These are phyloP conservation scores for Procambarus clarkii DNA, from an alignment of 1,140 invertebrate genomes.

Conservation along the genomic window DNA sequence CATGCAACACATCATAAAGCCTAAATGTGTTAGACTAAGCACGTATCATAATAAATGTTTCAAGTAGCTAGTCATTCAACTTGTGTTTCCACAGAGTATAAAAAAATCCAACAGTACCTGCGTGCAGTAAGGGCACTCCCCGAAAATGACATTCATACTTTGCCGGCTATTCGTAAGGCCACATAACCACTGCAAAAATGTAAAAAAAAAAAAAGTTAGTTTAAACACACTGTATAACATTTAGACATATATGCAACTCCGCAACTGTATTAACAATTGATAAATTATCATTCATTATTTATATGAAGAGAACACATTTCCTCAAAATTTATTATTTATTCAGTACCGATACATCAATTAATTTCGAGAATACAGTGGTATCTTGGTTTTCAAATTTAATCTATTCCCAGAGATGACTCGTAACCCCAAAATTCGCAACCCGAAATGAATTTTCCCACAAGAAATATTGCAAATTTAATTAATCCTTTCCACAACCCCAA, in stretches of 20 bases:
- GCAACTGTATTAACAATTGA: background rate
- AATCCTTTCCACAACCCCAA: too few species aligned
- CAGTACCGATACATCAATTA: too few species aligned
- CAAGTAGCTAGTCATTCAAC: background rate
- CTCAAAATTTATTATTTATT: too few species aligned
- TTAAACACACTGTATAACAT: background rate
- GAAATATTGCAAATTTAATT: too few species aligned
- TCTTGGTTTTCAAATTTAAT: too few species aligned
- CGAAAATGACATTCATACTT: slow-evolving; percentile 41
- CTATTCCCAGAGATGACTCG: too few species aligned
- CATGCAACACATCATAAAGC: too few species aligned
- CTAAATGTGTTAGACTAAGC: background rate
- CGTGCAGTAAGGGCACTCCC: slow-evolving; percentile 36
- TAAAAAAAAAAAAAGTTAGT: background rate
- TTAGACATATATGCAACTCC: background rate
- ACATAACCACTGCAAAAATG: slow-evolving; percentile 24
- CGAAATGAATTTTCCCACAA: too few species aligned
- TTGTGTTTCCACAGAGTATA: background rate
- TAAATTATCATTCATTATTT: background rate
- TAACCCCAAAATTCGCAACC: too few species aligned
- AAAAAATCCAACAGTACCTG: background rate
- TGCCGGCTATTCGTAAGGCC: slow-evolving; percentile 23
- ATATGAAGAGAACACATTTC: too few species aligned
- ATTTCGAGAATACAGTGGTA: too few species aligned
- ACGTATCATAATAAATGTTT: background rate